A percentile compares a stretch with the other conserved stretches of the same genome.
phyloP scores from a whole-genome alignment of 1,140 invertebrate species.

The Drosophila tristis region DNA sequence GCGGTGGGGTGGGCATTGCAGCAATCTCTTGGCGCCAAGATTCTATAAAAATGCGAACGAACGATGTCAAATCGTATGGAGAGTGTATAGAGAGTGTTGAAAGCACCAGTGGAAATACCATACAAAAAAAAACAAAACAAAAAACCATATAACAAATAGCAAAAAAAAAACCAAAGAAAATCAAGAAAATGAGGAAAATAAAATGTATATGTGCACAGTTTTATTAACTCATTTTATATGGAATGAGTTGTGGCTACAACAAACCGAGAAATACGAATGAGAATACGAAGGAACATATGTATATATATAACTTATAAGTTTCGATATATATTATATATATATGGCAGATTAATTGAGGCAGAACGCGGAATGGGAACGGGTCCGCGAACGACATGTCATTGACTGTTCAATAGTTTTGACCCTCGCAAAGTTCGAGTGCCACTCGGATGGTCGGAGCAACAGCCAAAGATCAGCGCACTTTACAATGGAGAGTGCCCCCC shows the following conservation, averaged over 20 bases:
- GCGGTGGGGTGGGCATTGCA: constrained; percentile 47
- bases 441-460: background rate
- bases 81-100: constrained; percentile 56
- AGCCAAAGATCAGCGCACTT: constrained; percentile 74
- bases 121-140: constrained; percentile 31
- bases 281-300: background rate
- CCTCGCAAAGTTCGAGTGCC: constrained; percentile 76
- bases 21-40: constrained; percentile 74
- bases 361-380: constrained; percentile 19
- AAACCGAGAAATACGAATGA: background rate
- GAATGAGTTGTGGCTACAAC: constrained; percentile 11
- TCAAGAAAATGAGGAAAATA: background rate
- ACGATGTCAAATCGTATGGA: constrained; percentile 57
- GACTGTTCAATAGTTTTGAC: constrained; percentile 79
- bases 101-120: constrained; percentile 64
- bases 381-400: constrained; percentile 61
- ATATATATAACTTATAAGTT: constrained; percentile 73
- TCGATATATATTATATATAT: constrained; percentile 16
- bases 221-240: constrained; percentile 52
- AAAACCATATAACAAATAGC: constrained; percentile 33
- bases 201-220: constrained; percentile 44
- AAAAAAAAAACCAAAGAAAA: constrained; percentile 32
- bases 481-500: constrained; percentile 32
- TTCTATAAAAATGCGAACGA: constrained; percentile 59
- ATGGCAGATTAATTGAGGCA: constrained; percentile 68